These are phyloP conservation scores for Larimichthys polyactis DNA, from an alignment of 2,113 vertebrate species.

Conservation along the genomic window DNA sequence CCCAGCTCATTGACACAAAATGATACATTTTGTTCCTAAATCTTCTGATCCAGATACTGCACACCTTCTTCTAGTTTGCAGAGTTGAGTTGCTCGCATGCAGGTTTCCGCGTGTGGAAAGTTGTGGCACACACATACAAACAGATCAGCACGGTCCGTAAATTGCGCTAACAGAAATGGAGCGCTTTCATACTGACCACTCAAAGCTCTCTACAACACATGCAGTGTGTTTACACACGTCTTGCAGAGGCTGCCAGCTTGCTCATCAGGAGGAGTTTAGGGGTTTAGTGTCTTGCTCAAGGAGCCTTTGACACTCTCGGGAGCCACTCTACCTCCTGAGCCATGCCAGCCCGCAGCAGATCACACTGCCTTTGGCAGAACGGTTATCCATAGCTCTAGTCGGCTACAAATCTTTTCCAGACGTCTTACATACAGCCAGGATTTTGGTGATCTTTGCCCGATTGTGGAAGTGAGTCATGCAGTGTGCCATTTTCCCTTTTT, in stretches of 20 bases:
- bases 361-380: too few species aligned
- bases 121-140: neutral
- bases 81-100: neutral
- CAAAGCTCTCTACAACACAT: too few species aligned
- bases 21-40: conserved; percentile 77
- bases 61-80: neutral
- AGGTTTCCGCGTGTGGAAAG: neutral
- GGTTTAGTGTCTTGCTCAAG: too few species aligned
- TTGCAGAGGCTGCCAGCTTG: too few species aligned
- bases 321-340: too few species aligned
- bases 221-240: too few species aligned
- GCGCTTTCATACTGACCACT: too few species aligned
- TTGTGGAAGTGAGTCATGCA: neutral
- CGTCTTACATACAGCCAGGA: neutral
- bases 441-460: neutral
- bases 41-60: conserved; percentile 73
- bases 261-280: too few species aligned
- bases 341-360: neutral
- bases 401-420: neutral
- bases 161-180: too few species aligned
- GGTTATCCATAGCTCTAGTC: neutral
- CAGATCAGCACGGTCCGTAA: neutral
- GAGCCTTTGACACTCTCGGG: too few species aligned
- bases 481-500: neutral
- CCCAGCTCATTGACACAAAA: conserved; percentile 78